phyloP scores from a whole-genome alignment of 2,113 vertebrate species.

The Sorex fumeus region DNA sequence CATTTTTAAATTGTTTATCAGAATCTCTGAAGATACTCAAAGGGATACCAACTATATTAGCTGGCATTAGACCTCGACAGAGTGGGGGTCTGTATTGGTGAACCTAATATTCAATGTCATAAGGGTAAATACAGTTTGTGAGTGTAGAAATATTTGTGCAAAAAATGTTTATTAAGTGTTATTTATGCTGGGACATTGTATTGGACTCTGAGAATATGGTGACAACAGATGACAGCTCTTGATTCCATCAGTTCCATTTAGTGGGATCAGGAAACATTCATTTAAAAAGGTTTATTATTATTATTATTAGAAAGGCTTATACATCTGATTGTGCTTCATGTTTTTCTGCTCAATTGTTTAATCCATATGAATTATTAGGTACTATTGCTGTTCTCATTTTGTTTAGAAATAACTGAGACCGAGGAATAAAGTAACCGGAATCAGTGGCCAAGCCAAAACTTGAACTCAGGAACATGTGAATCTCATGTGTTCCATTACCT shows the following conservation, averaged over 20 bases:
- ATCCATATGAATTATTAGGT: constrained; percentile 18
- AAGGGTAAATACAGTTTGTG: constrained; percentile 29
- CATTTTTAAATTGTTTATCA: constrained; percentile 17
- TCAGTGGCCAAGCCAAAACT: background rate
- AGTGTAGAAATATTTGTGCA: background rate
- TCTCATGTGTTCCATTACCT: background rate
- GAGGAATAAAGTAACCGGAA: background rate
- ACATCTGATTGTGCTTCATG: background rate
- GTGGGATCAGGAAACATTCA: constrained; percentile 9
- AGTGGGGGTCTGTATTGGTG: background rate
- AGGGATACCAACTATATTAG: constrained; percentile 2
- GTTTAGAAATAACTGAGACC: background rate
- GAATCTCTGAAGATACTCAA: constrained; percentile 28
- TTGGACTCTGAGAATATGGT: background rate
- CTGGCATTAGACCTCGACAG: constrained; percentile 43
- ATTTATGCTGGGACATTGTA: constrained; percentile 21
- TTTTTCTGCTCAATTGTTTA: constrained; percentile 9
- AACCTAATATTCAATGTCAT: constrained; percentile 40
- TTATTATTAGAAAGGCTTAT: too few relatives aligned
- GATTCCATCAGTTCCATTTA: background rate
- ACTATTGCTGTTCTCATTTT: constrained; percentile 22
- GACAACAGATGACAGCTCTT: background rate
- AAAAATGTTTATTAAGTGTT: constrained; percentile 24
- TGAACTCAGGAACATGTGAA: background rate
- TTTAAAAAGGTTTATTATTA: background rate